A percentile compares a stretch with the other conserved stretches of the same genome.
Evolutionary conservation across 2,113 vertebrate species (phyloP).

Genomic region (Malurus alboscapulatus): DNA sequence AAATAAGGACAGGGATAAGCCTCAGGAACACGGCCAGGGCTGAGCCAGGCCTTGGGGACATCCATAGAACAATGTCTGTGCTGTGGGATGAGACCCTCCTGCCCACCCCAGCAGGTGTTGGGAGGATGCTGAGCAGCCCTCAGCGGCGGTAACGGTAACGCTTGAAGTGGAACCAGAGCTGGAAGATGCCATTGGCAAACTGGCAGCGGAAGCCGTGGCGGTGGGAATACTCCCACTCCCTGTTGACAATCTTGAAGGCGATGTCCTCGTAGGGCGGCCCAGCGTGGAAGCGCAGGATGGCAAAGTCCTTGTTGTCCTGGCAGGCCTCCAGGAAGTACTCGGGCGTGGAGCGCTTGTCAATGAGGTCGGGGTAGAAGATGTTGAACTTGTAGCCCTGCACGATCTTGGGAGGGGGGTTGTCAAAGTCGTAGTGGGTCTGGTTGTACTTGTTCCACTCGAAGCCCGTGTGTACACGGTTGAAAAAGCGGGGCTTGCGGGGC

Average conservation of each 20-base stretch:
- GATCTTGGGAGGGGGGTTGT: conserved; percentile 95
- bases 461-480: conserved; percentile 96
- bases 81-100: accelerated
- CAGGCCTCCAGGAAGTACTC: conserved; percentile 98
- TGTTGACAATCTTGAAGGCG: conserved; percentile 93
- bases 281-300: conserved; percentile 91
- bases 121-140: not conserved
- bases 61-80: accelerated
- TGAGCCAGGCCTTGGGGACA: not conserved
- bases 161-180: conserved; percentile 99
- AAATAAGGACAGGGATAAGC: not conserved
- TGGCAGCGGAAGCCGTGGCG: conserved; percentile 97
- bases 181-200: conserved; percentile 97
- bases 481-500: conserved; percentile 95
- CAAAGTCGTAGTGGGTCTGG: conserved; percentile 97
- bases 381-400: conserved; percentile 99
- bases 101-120: accelerated
- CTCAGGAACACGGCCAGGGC: not conserved
- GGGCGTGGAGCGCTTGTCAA: conserved; percentile 92
- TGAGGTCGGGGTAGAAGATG: conserved; percentile 97
- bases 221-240: conserved; percentile 97
- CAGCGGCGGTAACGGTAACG: conserved; percentile 93
- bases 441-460: conserved; percentile 99
- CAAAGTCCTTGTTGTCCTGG: conserved; percentile 93
- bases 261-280: conserved; percentile 97